These are phyloP conservation scores for Enteromius viviparus DNA, from an alignment of 2,797 vertebrate species.

Conservation along the genomic window DNA sequence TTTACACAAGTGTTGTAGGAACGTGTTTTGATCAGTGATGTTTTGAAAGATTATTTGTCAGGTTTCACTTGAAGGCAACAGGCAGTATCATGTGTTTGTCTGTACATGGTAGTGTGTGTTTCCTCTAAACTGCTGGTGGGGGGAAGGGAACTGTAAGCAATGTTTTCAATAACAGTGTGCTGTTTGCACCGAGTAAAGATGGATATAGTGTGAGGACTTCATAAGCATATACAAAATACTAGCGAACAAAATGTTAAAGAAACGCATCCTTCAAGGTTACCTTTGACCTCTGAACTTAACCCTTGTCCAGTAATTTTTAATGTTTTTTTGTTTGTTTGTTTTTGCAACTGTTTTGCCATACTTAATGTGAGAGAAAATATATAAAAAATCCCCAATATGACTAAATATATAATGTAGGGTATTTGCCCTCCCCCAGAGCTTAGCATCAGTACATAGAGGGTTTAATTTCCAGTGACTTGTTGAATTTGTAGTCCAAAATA, in stretches of 20 bases:
- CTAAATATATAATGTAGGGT: background rate
- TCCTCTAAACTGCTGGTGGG: conserved; percentile 23
- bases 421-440: background rate
- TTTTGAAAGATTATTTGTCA: conserved; percentile 44
- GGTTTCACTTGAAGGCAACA: conserved; percentile 48
- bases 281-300: background rate
- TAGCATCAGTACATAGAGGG: background rate
- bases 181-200: conserved; percentile 4
- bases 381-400: background rate
- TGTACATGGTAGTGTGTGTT: conserved; percentile 14
- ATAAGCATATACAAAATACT: background rate
- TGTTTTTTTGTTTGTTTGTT: background rate
- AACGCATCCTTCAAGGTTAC: background rate
- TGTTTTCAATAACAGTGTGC: conserved; percentile 11
- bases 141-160: conserved; percentile 11
- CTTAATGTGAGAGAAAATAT: background rate
- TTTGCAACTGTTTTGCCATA: conserved; percentile 11
- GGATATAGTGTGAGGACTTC: background rate
- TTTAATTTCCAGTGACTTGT: conserved; percentile 13
- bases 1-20: conserved; percentile 21
- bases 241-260: background rate
- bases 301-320: background rate
- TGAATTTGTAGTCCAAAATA: conserved; percentile 43
- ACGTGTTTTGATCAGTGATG: conserved; percentile 21
- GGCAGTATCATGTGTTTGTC: conserved; percentile 26